phyloP scores from a whole-genome alignment of 2,888 invertebrate species.

The Habroteleia sp. region DNA sequence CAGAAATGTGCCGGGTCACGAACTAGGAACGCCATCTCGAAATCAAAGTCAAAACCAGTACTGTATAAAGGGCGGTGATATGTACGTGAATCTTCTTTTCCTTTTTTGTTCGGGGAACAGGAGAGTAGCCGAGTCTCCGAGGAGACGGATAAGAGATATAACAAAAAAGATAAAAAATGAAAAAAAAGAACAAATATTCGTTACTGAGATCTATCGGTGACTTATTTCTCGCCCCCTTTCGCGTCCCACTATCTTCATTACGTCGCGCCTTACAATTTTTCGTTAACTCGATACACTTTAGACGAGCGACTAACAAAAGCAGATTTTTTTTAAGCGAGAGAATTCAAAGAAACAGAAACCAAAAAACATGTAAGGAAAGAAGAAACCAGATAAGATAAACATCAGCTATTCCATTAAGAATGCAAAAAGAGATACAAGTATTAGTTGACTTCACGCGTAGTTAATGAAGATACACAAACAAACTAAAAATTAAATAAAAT shows the following conservation, averaged over 20 bases:
- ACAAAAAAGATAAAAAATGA: neutral
- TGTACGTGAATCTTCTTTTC: constrained; percentile 42
- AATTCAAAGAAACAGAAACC: constrained; percentile 22
- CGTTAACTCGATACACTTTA: constrained; percentile 52
- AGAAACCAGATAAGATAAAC: constrained; percentile 38
- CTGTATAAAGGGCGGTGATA: constrained; percentile 57
- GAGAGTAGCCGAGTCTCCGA: constrained; percentile 64
- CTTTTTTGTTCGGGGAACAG: constrained; percentile 53
- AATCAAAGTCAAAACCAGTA: constrained; percentile 45
- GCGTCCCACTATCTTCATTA: constrained; percentile 63
- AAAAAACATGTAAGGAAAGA: constrained; percentile 20
- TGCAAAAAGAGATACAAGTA: constrained; percentile 59
- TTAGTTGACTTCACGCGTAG: constrained; percentile 62
- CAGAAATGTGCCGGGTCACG: constrained; percentile 36
- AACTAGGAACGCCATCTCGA: constrained; percentile 38
- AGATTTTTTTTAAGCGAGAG: constrained; percentile 37
- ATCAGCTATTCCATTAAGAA: constrained; percentile 60
- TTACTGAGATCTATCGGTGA: constrained; percentile 58
- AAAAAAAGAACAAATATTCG: constrained; percentile 32
- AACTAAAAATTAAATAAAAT: constrained; percentile 47
- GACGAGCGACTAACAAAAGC: constrained; percentile 56
- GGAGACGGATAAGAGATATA: constrained; percentile 36
- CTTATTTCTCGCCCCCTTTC: constrained; percentile 58
- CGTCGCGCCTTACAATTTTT: constrained; percentile 57
- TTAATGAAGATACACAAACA: constrained; percentile 59